A percentile compares a stretch with the other conserved stretches of the same genome.
Conservation (phyloP, 2,113 vertebrate species). For the Penelope pileata region DNA sequence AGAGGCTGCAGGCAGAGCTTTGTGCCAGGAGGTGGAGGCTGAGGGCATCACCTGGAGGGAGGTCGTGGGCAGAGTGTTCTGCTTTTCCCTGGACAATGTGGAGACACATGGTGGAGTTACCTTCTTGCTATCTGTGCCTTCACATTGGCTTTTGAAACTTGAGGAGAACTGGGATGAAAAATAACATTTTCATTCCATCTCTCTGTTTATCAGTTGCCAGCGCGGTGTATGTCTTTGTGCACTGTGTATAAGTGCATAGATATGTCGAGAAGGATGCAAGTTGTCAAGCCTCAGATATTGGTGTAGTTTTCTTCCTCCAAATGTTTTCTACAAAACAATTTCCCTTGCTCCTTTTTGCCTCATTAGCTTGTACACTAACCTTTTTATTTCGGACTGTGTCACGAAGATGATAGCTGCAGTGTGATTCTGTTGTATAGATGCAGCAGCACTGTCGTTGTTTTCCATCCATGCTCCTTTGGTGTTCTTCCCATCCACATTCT, state of each 20-base stretch:
- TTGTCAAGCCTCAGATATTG: not conserved
- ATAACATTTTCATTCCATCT: not conserved
- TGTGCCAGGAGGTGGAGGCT: not conserved
- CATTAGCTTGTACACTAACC: constrained; percentile 31
- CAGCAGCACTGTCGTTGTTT: not conserved
- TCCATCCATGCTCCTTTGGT: not conserved
- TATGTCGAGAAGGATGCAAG: not conserved
- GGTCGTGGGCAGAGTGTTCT: not conserved
- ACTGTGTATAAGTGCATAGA: not conserved
- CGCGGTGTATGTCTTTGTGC: not conserved
- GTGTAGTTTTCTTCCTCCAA: not conserved
- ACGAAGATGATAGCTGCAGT: not conserved
- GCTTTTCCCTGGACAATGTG: not conserved
- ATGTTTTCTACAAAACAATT: not conserved
- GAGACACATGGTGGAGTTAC: not conserved
- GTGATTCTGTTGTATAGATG: fast-evolving
- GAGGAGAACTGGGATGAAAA: not conserved
- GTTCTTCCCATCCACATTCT: not conserved
- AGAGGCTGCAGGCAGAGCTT: not conserved
- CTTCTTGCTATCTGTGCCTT: not conserved
- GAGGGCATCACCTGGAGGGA: not conserved
- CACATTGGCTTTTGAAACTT: not conserved
- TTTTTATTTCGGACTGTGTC: not conserved
- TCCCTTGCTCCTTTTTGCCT: constrained; percentile 34
- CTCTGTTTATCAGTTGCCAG: not conserved